phyloP scores from a whole-genome alignment of 2,797 vertebrate species.

The Eupleurogrammus muticus region DNA sequence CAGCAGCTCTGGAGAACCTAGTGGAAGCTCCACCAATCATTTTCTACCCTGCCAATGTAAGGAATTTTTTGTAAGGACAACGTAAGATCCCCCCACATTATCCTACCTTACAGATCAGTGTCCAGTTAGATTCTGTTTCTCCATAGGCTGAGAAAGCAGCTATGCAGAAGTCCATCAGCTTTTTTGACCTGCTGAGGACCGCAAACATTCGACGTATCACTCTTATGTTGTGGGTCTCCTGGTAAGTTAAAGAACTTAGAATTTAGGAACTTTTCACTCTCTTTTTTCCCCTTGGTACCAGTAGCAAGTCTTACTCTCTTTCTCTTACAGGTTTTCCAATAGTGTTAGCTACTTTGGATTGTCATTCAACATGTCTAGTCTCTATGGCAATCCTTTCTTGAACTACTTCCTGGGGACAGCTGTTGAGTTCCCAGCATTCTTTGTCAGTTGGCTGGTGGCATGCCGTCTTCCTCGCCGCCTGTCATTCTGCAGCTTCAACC shows the following conservation, averaged over 20 bases:
- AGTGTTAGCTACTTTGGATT: conserved; percentile 52
- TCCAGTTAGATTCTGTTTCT: conserved; percentile 4
- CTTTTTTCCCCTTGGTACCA: neutral
- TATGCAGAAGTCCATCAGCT: neutral
- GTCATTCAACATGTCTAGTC: conserved; percentile 58
- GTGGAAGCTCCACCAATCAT: conserved; percentile 60
- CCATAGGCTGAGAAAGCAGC: conserved; percentile 45
- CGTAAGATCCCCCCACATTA: neutral
- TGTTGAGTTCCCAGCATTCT: conserved; percentile 47
- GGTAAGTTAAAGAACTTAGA: conserved; percentile 44
- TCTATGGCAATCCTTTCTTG: conserved; percentile 58
- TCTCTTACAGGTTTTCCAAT: conserved; percentile 57
- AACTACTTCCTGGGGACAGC: conserved; percentile 55
- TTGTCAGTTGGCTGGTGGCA: conserved; percentile 31
- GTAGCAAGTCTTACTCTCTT: conserved; percentile 1
- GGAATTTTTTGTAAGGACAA: neutral
- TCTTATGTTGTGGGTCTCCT: conserved; percentile 60
- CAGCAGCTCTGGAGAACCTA: conserved; percentile 58
- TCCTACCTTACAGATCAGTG: neutral
- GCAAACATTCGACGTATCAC: conserved; percentile 48
- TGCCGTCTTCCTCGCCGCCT: conserved; percentile 44
- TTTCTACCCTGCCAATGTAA: conserved; percentile 41
- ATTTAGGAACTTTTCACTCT: neutral
- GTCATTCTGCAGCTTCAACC: conserved; percentile 34
- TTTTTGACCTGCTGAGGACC: conserved; percentile 63